Conservation (phyloP, 2,888 invertebrate genomes). For the Incurvaria masculella region DNA sequence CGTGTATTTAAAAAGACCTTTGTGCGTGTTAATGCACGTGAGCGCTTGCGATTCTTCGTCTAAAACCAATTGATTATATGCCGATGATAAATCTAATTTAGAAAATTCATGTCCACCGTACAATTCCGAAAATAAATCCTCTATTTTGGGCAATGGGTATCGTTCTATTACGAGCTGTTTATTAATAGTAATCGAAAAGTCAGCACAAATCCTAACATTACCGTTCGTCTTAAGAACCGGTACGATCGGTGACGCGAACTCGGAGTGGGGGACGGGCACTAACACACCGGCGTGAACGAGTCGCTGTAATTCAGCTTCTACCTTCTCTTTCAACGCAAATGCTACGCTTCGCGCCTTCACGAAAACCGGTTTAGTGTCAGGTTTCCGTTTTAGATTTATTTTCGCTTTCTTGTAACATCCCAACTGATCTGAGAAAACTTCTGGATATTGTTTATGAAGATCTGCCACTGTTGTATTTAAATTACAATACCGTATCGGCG, state of each 20-base stretch:
- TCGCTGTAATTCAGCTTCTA: slow-evolving; percentile 6
- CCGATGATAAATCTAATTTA: slow-evolving; percentile 6
- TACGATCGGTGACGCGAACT: slow-evolving; percentile 10
- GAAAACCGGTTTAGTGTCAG: too few relatives aligned
- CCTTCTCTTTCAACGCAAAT: too few relatives aligned
- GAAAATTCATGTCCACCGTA: slow-evolving; percentile 8
- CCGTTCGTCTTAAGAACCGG: slow-evolving; percentile 6
- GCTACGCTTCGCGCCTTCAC: too few relatives aligned
- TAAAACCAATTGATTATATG: too few relatives aligned
- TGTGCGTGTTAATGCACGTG: slow-evolving; percentile 3
- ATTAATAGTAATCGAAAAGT: slow-evolving; percentile 6
- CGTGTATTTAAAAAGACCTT: slow-evolving; percentile 10
- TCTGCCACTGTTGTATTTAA: too few relatives aligned
- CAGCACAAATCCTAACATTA: slow-evolving; percentile 6
- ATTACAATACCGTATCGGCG: too few relatives aligned
- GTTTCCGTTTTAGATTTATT: too few relatives aligned
- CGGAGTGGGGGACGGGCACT: slow-evolving; percentile 3
- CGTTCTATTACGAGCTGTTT: slow-evolving; percentile 8
- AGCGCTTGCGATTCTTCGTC: too few relatives aligned
- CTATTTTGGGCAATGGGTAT: slow-evolving; percentile 8
- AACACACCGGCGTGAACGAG: slow-evolving; percentile 4
- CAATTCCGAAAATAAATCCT: slow-evolving; percentile 9
- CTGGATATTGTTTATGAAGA: too few relatives aligned
- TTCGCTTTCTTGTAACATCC: too few relatives aligned
- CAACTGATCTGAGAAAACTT: too few relatives aligned